phyloP scores from a whole-genome alignment of 2,113 vertebrate genomes.

The Gambusia holbrooki region DNA sequence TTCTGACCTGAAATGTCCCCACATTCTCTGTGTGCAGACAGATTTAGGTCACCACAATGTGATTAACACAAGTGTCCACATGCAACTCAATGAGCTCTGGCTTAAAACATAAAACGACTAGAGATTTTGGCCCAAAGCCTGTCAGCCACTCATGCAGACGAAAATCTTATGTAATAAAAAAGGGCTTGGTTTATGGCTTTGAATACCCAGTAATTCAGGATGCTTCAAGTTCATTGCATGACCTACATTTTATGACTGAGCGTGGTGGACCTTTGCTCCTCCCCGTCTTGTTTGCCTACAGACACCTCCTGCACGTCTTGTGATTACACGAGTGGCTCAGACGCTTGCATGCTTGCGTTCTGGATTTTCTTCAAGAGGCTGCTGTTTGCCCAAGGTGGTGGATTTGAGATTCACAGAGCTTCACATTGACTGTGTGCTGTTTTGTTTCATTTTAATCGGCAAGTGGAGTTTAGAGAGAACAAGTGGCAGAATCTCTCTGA shows the following conservation, averaged over 20 bases:
- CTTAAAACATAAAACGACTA: conserved; percentile 17
- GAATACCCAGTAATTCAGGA: not conserved
- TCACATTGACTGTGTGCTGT: conserved; percentile 7
- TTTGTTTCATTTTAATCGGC: not conserved
- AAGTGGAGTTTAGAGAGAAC: not conserved
- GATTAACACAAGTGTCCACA: conserved; percentile 16
- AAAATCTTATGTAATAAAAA: conserved; percentile 48
- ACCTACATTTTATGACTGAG: conserved; percentile 14
- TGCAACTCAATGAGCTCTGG: not conserved
- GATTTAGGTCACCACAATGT: conserved; percentile 5
- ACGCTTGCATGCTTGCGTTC: conserved; percentile 60
- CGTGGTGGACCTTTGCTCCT: not conserved
- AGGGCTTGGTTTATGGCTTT: conserved; percentile 35
- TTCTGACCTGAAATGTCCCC: not conserved
- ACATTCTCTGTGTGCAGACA: not conserved
- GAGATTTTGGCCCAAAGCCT: conserved; percentile 30
- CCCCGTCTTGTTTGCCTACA: conserved; percentile 15
- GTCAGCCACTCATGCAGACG: conserved; percentile 49
- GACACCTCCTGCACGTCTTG: conserved; percentile 56
- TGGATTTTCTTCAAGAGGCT: conserved; percentile 21
- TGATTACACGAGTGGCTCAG: conserved; percentile 60
- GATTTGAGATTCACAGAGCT: conserved; percentile 30
- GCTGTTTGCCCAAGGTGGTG: conserved; percentile 55
- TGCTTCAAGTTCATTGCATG: not conserved
- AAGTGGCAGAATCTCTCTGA: not conserved